These are phyloP conservation scores for Grammomys dolichurus DNA, from an alignment of 2,113 vertebrate genomes.

Conservation along the genomic window DNA sequence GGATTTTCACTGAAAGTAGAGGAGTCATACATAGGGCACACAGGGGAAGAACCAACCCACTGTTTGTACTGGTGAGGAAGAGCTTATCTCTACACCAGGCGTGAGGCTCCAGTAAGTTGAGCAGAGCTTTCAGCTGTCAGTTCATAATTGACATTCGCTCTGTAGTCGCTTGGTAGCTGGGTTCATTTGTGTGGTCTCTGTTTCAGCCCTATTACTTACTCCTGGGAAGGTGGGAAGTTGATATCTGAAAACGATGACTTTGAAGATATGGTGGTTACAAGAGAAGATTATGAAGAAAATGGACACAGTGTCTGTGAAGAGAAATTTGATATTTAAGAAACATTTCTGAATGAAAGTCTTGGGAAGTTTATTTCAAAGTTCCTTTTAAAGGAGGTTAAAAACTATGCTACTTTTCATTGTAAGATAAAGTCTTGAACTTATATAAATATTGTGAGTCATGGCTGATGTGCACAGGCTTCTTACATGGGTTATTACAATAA, in stretches of 20 bases:
- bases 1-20: conserved; percentile 38
- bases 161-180: neutral
- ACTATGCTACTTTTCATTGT: conserved; percentile 76
- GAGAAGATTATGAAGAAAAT: conserved; percentile 98
- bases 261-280: conserved; percentile 97
- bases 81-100: neutral
- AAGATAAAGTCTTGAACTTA: conserved; percentile 61
- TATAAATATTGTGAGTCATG: conserved; percentile 62
- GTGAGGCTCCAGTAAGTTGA: neutral
- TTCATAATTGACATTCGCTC: neutral
- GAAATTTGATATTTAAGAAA: conserved; percentile 95
- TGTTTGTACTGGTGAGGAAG: neutral
- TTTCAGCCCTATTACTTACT: conserved; percentile 94
- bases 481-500: neutral
- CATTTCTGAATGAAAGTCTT: conserved; percentile 71
- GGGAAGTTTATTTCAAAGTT: conserved; percentile 55
- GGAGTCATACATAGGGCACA: neutral
- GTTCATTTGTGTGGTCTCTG: conserved; percentile 66
- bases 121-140: neutral
- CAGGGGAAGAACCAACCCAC: neutral
- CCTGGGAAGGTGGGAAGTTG: conserved; percentile 98
- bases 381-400: conserved; percentile 73
- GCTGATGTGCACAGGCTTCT: conserved; percentile 54
- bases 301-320: conserved; percentile 97
- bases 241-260: conserved; percentile 97